Conservation (phyloP, 2,888 invertebrate genomes). For the Conops quadrifasciatus region DNA sequence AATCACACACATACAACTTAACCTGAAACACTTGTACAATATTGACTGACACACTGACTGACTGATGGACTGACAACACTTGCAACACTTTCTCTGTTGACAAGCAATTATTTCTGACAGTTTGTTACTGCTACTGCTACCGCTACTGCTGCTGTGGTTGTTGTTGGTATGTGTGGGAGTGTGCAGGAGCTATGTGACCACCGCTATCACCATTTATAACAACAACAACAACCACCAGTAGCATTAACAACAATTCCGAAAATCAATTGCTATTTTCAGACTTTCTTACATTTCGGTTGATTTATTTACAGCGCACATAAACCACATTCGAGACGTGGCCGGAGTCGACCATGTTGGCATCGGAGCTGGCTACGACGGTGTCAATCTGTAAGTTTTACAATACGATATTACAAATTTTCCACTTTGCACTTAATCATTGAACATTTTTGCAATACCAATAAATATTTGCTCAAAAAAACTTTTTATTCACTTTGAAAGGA, state of each 20-base stretch:
- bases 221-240: not conserved
- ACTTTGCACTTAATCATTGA: not conserved
- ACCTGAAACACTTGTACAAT: not conserved
- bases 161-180: not conserved
- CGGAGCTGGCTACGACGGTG: slow-evolving; percentile 89
- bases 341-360: slow-evolving; percentile 89
- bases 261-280: slow-evolving; percentile 25
- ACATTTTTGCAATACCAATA: not conserved
- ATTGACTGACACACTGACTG: not conserved
- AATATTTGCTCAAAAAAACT: too few relatives aligned
- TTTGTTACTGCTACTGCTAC: not conserved
- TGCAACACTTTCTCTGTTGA: slow-evolving; percentile 29
- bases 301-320: slow-evolving; percentile 78
- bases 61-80: slow-evolving; percentile 1
- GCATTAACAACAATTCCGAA: slow-evolving; percentile 17
- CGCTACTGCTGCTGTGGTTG: not conserved
- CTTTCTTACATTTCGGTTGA: not conserved
- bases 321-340: slow-evolving; percentile 84
- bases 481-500: too few relatives aligned
- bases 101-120: slow-evolving; percentile 27
- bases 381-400: slow-evolving; percentile 80
- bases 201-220: not conserved
- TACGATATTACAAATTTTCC: slow-evolving; percentile 10
- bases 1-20: not conserved
- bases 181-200: not conserved